phyloP scores from a whole-genome alignment of 2,888 invertebrate species.

The Teinopalpus imperialis region DNA sequence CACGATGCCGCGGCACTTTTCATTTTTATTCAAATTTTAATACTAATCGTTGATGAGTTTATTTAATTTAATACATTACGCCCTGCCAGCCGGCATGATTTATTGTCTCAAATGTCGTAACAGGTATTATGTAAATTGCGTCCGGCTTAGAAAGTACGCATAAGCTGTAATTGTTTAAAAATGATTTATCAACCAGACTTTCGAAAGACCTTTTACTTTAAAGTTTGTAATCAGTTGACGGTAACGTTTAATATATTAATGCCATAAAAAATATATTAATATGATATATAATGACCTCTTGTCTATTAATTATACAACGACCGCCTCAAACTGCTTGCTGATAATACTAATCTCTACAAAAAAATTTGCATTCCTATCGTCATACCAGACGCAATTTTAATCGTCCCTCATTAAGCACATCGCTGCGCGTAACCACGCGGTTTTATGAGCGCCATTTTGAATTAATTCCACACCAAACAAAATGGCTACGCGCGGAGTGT shows the following conservation, averaged over 20 bases:
- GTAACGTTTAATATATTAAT: constrained; percentile 1
- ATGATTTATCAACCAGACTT: constrained; percentile 16
- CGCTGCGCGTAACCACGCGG: constrained; percentile 63
- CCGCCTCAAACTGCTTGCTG: constrained; percentile 24
- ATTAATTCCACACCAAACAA: constrained; percentile 73
- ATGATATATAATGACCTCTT: not conserved
- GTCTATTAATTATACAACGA: constrained; percentile 19
- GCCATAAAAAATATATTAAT: constrained; percentile 24
- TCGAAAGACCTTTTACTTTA: constrained; percentile 14
- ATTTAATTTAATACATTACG: constrained; percentile 42
- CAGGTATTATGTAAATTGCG: constrained; percentile 35
- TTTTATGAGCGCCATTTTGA: constrained; percentile 71
- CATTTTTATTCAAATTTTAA: constrained; percentile 61
- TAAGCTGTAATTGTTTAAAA: constrained; percentile 33
- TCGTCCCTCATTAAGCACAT: constrained; percentile 73
- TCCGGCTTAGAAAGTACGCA: constrained; percentile 32
- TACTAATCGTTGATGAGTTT: constrained; percentile 50
- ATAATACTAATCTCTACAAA: constrained; percentile 40
- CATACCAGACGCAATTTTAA: constrained; percentile 67
- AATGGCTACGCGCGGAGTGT: constrained; percentile 51
- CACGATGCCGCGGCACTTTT: constrained; percentile 44
- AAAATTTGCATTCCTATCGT: constrained; percentile 61
- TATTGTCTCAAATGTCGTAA: constrained; percentile 32
- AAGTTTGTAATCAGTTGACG: constrained; percentile 5
- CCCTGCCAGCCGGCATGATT: constrained; percentile 31